Base-by-base conservation (phyloP, 1,140 invertebrate genomes). In the Leucophenga varia region DNA sequence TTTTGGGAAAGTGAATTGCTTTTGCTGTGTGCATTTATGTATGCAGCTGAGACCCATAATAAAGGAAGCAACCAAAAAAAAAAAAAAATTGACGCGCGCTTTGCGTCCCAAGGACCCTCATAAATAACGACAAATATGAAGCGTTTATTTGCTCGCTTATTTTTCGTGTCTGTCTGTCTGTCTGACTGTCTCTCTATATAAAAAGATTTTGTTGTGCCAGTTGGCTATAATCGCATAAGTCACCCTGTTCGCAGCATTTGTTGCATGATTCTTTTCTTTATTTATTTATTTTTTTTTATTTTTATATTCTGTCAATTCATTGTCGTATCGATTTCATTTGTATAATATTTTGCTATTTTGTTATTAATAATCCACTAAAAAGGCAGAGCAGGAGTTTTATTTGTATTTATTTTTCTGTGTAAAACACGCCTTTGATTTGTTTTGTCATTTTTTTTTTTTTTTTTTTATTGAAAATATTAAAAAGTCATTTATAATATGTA, bases 81-180 rank as follows among this genome's bases (percentile, higher is more conserved):
- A n/a, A n/a, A n/a, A n/a, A n/a, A n/a, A n/a, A n/a, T n/a, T n/a
- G n/a, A n/a, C n/a, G 6, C 17, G 17, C 3, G 10, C 35, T 3
- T 17, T 8, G 3, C 12, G 63, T 57, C 61, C 65, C 56, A 70
- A 65, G 59, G 50, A 65, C 65, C 59, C 65, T 70, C 61, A 70
- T 70, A 70, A 70, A 70, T 70, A 65, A 70, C 57, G 54, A 70
- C 65, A 70, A 70, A 70, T 70, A 70, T 70, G 65, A 70, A 70
- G 65, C 65, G 65, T 70, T 70, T 70, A 70, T 70, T 70, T 70
- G 65, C 67, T 67, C n/a, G n/a, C n/a, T n/a, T n/a, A n/a, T n/a
- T n/a, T n/a, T n/a, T n/a, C n/a, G n/a, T n/a, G n/a, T n/a, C n/a
- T n/a, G n/a, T n/a, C n/a, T n/a, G n/a, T n/a, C n/a, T n/a, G n/a